A percentile compares a stretch with the other conserved stretches of the same genome.
Evolutionary conservation across 1,140 invertebrate genomes (phyloP).

Genomic region (Diuraphis noxia): DNA sequence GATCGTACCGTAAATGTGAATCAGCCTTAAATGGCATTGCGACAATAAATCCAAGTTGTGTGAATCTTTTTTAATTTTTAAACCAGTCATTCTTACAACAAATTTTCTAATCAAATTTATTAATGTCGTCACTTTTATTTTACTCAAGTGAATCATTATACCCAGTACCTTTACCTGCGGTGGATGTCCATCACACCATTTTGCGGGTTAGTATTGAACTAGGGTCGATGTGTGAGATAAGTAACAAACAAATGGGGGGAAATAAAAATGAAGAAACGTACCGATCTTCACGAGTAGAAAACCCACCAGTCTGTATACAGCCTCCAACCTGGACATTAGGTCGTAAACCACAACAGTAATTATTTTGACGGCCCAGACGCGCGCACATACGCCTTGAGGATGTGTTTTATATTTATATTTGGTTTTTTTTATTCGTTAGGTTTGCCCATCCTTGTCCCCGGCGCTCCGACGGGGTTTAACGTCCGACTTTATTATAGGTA

Average conservation of each 20-base stretch:
- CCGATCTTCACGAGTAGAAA: neutral
- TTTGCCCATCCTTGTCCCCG: neutral
- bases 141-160: neutral
- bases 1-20: no score
- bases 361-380: conserved; percentile 41
- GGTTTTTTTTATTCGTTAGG: neutral
- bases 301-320: neutral
- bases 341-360: conserved; percentile 46
- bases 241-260: neutral
- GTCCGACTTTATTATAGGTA: conserved; percentile 7
- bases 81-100: neutral
- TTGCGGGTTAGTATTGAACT: neutral
- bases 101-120: neutral
- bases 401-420: neutral
- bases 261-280: conserved; percentile 5
- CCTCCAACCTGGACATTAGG: neutral
- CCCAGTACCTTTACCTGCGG: neutral
- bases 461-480: neutral
- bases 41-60: neutral
- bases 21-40: neutral
- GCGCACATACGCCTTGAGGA: neutral
- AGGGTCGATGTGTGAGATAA: neutral
- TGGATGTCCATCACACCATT: neutral
- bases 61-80: neutral
- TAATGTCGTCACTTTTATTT: neutral